Base-by-base conservation (phyloP, 2,888 invertebrate genomes). In the Prosapia bicincta region DNA sequence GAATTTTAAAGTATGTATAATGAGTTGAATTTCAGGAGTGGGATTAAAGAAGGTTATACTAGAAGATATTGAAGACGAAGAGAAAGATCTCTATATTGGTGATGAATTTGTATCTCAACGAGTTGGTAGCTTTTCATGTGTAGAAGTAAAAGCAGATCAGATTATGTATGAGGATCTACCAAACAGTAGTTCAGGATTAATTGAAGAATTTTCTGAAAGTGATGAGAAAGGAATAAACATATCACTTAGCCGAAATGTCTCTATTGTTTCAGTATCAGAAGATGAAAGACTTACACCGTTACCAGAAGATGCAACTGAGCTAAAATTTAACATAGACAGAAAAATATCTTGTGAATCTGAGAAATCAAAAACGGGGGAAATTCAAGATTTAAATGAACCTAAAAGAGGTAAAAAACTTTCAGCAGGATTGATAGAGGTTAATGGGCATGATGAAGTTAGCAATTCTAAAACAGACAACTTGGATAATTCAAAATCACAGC, bases 191-290 rank as follows among this genome's bases (percentile, higher is more conserved):
- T 87, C 85, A 74, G 85, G 85, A 7, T 81, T 85, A n/a, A 76
- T 86, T 72, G 86, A 85, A 79, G 85, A 85, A 76, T 84, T 81
- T 79, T 85, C 84, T n/a, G 84, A 89, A 83, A 78, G 86, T 85
- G 82, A 87, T 80, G 83, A 87, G 68, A 76, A 77, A 38, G 78
- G 77, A 66, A 75, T 79, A 25, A 75, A 79, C n/a, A 72, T 82
- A 71, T 78, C 80, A 28, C 83, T 85, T 0, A 88, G 87, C 80
- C 86, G 90, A 79, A 88, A 89, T 3, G 84, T 90, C n/a, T 91
- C 91, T 0, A 91, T 91, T n/a, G 87, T 88, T 78, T 90, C 91
- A 0, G 85, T 90, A 30, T 90, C 90, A 0, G 90, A 90, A 83
- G 90, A 90, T 79, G 91, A 91, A 20, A 68, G 68, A 43, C 68